Evolutionary conservation across 2,797 vertebrate species (phyloP), one percentile per base, ranked within the genome.

Genomic region (Lates japonicus): DNA sequence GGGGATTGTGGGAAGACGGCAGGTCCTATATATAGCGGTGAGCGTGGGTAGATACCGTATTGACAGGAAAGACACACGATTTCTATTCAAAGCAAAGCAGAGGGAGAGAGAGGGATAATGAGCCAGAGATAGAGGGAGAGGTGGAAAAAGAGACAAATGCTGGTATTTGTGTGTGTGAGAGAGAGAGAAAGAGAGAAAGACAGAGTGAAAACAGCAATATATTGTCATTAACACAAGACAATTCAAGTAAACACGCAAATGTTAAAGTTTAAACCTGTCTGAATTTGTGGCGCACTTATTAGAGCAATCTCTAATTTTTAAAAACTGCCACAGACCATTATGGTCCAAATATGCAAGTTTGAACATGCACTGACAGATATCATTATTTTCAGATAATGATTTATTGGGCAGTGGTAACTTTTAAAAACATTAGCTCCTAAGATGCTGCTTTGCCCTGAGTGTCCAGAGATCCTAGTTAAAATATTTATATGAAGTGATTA

Each of bases 41-140:
- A 88, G 91, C 88, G 93, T 94, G 92, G 93, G 93, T 87, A 86
- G 89, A 72, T 73, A 81, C 78, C 65, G 64, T 93, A 93, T 93
- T 92, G 91, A 93, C 87, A 87, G 87, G 85, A 83, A 89, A 90
- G 88, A 90, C 90, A 88, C 88, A 90, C 57, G 7, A 61, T 87
- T 90, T 89, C 85, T 80, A 81, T 87, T 88, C 72, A 75, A 86
- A 87, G 83, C 77, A 76, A 89, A 87, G 86, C 70, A 73, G 66
- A 86, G 70, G 51, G 64, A 80, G 64, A 80, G 69, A 64, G 82
- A 76, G 57, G 66, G 83, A 89, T 85, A 91, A 88, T 84, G 79
- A 89, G 85, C 69, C 41, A 54, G 63, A 69, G 70, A 75, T 63
- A 73, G 68, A 71, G 67, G 70, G 37, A 64, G 39, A 51, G 75